phyloP scores from a whole-genome alignment of 2,888 invertebrate species.

The Euclidia mi region DNA sequence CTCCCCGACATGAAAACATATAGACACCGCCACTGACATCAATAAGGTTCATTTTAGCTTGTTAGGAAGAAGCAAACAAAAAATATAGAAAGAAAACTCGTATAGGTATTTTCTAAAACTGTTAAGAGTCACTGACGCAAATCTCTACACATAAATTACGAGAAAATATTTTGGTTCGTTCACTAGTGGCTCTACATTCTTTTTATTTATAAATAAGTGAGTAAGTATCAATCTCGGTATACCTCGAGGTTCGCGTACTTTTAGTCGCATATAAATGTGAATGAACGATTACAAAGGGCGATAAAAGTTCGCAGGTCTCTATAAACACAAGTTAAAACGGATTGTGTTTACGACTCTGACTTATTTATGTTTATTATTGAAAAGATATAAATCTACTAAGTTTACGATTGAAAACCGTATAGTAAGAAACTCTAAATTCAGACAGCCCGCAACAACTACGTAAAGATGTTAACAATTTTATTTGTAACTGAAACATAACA shows the following conservation, averaged over 20 bases:
- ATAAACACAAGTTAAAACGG: slow-evolving; percentile 48
- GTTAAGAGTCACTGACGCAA: slow-evolving; percentile 67
- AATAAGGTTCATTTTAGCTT: slow-evolving; percentile 34
- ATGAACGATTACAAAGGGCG: slow-evolving; percentile 41
- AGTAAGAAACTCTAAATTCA: slow-evolving; percentile 54
- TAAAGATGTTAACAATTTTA: slow-evolving; percentile 58
- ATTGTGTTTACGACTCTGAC: slow-evolving; percentile 45
- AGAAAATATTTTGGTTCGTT: slow-evolving; percentile 61
- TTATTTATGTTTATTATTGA: slow-evolving; percentile 54
- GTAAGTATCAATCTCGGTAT: slow-evolving; percentile 46
- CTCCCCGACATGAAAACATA: slow-evolving; percentile 13
- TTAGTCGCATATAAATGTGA: slow-evolving; percentile 40
- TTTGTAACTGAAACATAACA: slow-evolving; percentile 59
- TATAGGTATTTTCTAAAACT: slow-evolving; percentile 55
- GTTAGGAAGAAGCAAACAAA: slow-evolving; percentile 29
- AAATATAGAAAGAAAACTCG: slow-evolving; percentile 44
- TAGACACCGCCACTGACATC: slow-evolving; percentile 15
- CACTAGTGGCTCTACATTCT: slow-evolving; percentile 56
- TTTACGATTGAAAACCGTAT: slow-evolving; percentile 52
- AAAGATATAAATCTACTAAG: slow-evolving; percentile 53
- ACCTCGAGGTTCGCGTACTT: slow-evolving; percentile 32
- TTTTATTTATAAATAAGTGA: slow-evolving; percentile 62
- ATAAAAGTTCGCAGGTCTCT: slow-evolving; percentile 49
- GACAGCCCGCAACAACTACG: slow-evolving; percentile 52
- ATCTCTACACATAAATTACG: slow-evolving; percentile 67